Conservation (phyloP, 2,888 invertebrate genomes). For the Cephus nigrinus region DNA sequence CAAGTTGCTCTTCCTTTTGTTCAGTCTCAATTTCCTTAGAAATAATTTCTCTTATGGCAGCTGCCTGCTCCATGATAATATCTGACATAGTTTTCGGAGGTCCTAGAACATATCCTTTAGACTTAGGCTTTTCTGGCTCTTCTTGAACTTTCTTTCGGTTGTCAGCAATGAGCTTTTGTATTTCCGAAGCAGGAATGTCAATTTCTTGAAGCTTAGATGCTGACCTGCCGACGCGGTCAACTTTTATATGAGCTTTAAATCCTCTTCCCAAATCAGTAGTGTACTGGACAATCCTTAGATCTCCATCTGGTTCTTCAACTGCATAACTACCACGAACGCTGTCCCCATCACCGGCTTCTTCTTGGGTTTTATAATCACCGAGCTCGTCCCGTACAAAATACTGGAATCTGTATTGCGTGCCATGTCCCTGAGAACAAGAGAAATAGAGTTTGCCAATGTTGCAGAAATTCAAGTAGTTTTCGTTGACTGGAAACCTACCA, state of each 20-base stretch:
- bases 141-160: slow-evolving; percentile 6
- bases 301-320: slow-evolving; percentile 44
- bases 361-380: slow-evolving; percentile 41
- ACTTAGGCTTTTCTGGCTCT: neutral
- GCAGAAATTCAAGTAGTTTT: neutral
- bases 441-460: neutral
- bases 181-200: slow-evolving; percentile 18
- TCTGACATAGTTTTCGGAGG: slow-evolving; percentile 41
- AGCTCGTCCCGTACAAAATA: slow-evolving; percentile 40
- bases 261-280: slow-evolving; percentile 40
- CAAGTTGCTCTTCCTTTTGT: slow-evolving; percentile 11
- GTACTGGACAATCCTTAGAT: slow-evolving; percentile 43
- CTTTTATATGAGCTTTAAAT: slow-evolving; percentile 41
- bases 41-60: slow-evolving; percentile 57
- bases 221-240: slow-evolving; percentile 16
- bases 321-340: slow-evolving; percentile 40
- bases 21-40: slow-evolving; percentile 32
- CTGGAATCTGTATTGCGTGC: slow-evolving; percentile 23
- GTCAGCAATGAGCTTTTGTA: slow-evolving; percentile 6
- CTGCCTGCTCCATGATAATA: slow-evolving; percentile 56
- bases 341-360: slow-evolving; percentile 42
- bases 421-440: slow-evolving; percentile 9
- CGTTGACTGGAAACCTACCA: slow-evolving; percentile 3
- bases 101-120: slow-evolving; percentile 15
- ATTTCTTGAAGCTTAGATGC: slow-evolving; percentile 15